Conservation (phyloP, 2,113 vertebrate species). For the Gnathonemus longibarbis region DNA sequence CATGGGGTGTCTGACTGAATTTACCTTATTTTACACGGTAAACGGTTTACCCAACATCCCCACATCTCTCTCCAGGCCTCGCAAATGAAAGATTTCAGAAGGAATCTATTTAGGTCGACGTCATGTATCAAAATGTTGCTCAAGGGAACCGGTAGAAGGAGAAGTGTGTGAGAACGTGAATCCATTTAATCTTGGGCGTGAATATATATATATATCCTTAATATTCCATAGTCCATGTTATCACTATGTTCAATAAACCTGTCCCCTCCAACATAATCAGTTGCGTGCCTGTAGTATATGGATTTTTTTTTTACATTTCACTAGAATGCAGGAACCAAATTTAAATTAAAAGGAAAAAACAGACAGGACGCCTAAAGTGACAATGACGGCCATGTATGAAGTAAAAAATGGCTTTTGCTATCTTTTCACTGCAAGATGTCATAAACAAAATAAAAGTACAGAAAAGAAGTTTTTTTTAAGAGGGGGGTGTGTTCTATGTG, state of each 20-base stretch:
- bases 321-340: constrained; percentile 24
- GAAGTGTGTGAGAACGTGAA: background rate
- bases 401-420: constrained; percentile 70
- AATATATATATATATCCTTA: background rate
- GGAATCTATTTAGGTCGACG: background rate
- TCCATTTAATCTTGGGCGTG: background rate
- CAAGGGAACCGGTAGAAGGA: background rate
- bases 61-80: constrained; percentile 1
- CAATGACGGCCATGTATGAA: constrained; percentile 63
- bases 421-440: constrained; percentile 67
- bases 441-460: constrained; percentile 60
- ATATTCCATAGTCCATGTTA: constrained; percentile 46
- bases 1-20: background rate
- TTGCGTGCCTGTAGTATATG: constrained; percentile 58
- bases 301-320: constrained; percentile 45
- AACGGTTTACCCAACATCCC: background rate
- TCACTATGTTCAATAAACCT: constrained; percentile 62
- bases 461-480: constrained; percentile 23
- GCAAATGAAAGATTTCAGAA: constrained; percentile 3
- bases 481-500: constrained; percentile 51
- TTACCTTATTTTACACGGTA: background rate
- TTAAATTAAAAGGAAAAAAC: constrained; percentile 20
- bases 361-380: constrained; percentile 33
- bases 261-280: constrained; percentile 58
- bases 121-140: background rate